Evolutionary conservation across 1,140 invertebrate species (phyloP), one percentile per base, ranked within the genome.

Genomic region (Formica selysi): DNA sequence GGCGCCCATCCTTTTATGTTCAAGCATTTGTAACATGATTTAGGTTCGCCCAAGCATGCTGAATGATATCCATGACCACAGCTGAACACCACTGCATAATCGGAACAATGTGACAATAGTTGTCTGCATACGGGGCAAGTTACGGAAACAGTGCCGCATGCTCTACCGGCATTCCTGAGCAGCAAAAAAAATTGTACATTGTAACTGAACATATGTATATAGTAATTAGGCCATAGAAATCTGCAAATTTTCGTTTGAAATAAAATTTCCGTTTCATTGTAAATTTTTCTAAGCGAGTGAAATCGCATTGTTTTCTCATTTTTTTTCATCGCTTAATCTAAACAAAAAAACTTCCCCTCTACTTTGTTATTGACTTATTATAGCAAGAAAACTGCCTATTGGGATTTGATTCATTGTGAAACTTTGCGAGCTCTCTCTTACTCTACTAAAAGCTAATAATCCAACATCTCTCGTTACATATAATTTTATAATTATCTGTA

Each of bases 11-110:
- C 94, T 84, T 95, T 95, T n/a, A 85, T 89, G 74, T 94, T 93
- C 51, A 95, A 86, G 89, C 95, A 95, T 84, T 95, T 94, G 62
- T 94, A 94, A 87, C 95, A 95, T 26, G 92, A 88, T 86, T 93
- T 95, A n/a, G 92, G 86, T 87, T 95, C 95, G 10, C 93, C 91
- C 16, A 95, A 76, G 87, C 95, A 95, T 70, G 93, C 89, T 3
- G 90, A 80, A 67, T 95, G 95, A 90, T 93, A 95, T 51, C 93
- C 93, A 89, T 95, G 95, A 70, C 94, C 94, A 81, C 95, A 95
- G 84, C 90, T 91, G 51, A 95, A 95, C 59, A 95, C 88, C 22
- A 94, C 90, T 57, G 92, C 88, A 61, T 93, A 94, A 87, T 95
- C 92, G 7, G 91, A 86, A 74, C 91, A 92, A 22, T 94, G 88